Percentiles rank a stretch among this genome's conserved stretches.
Conservation (phyloP, 2,888 invertebrate genomes). For the Tipula confusa region DNA sequence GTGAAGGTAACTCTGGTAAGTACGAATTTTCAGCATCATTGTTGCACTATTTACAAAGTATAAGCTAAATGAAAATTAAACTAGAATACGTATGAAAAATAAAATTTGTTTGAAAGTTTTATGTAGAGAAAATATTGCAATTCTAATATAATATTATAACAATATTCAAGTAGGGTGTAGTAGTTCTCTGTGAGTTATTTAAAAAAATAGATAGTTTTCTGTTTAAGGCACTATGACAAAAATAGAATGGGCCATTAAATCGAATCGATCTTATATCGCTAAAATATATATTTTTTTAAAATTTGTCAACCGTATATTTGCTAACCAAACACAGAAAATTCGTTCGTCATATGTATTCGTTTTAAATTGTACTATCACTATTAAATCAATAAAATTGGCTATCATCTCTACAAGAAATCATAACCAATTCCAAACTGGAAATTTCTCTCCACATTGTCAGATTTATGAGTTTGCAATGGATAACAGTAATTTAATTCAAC, state of each 20-base stretch:
- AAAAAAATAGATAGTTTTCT: not conserved
- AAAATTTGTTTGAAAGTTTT: not conserved
- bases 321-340: not conserved
- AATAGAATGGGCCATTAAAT: not conserved
- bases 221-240: not conserved
- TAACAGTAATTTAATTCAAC: conserved; percentile 93
- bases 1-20: not conserved
- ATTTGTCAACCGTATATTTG: not conserved
- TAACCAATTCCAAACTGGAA: conserved; percentile 82
- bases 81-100: not conserved
- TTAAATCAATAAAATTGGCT: not conserved
- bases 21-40: not conserved
- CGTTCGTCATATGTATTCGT: not conserved
- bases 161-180: not conserved
- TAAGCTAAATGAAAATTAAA: not conserved
- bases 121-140: not conserved
- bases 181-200: not conserved
- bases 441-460: conserved; percentile 63
- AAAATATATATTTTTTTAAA: not conserved
- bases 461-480: conserved; percentile 63
- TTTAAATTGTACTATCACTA: conserved; percentile 15
- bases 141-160: not conserved
- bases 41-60: not conserved
- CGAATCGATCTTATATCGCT: not conserved
- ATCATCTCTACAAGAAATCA: conserved; percentile 61